Percentiles rank a stretch among this genome's conserved stretches.
phyloP scores from a whole-genome alignment of 2,797 vertebrate genomes.

The Mycteria americana region DNA sequence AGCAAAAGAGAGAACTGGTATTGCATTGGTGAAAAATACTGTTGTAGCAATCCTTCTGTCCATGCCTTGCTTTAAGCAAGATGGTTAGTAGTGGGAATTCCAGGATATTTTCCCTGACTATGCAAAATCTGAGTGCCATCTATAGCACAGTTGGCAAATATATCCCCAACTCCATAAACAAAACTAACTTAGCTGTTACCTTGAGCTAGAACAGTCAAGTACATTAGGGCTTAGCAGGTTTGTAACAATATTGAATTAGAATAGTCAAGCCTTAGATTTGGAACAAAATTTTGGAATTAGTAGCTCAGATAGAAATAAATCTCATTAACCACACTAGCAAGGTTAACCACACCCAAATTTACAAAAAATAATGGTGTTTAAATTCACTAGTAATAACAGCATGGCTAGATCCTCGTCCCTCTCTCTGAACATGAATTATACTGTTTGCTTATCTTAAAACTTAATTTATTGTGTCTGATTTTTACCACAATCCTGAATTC shows the following conservation, averaged over 20 bases:
- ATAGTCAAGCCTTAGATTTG: neutral
- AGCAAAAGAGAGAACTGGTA: neutral
- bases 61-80: neutral
- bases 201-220: neutral
- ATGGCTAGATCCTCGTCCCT: neutral
- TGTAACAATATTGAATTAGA: neutral
- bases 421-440: neutral
- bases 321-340: neutral
- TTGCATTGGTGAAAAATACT: neutral
- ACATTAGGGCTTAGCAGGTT: neutral
- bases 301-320: neutral
- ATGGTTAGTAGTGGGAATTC: neutral
- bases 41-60: neutral
- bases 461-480: neutral
- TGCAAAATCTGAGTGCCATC: neutral
- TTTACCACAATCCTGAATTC: neutral
- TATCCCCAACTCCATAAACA: neutral
- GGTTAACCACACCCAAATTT: neutral
- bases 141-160: neutral
- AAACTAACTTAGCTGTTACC: neutral
- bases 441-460: neutral
- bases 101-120: neutral
- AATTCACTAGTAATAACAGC: neutral
- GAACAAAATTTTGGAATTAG: neutral
- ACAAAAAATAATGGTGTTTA: neutral